phyloP scores from a whole-genome alignment of 2,888 invertebrate genomes.

The Antheraea yamamai region DNA sequence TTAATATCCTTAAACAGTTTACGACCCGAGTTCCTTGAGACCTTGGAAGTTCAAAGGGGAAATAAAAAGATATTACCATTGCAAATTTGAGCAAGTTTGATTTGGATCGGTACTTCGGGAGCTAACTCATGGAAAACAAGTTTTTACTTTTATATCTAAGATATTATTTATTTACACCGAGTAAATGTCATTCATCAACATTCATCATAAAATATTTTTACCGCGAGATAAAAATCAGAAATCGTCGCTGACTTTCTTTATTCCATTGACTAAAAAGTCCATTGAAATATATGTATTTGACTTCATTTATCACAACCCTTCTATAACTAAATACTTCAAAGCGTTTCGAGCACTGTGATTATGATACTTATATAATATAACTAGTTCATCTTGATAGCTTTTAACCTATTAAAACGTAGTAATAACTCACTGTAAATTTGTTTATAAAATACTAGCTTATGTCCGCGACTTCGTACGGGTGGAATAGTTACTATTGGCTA shows the following conservation, averaged over 20 bases:
- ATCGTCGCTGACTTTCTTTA: neutral
- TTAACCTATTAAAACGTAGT: neutral
- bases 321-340: neutral
- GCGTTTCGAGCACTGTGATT: neutral
- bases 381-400: neutral
- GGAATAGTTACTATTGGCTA: no score
- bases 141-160: slow-evolving; percentile 20
- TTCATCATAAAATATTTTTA: neutral
- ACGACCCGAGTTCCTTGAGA: slow-evolving; percentile 53
- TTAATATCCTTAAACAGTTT: slow-evolving; percentile 63
- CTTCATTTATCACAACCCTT: neutral
- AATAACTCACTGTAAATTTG: neutral
- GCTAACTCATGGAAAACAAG: slow-evolving; percentile 50
- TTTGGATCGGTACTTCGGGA: slow-evolving; percentile 61
- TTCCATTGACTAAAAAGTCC: no score
- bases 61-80: slow-evolving; percentile 71
- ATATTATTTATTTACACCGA: neutral
- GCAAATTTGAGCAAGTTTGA: slow-evolving; percentile 63
- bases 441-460: no score
- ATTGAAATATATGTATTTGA: neutral
- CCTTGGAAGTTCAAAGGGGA: slow-evolving; percentile 63
- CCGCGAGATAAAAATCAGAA: neutral
- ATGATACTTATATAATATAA: neutral
- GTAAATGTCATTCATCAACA: neutral
- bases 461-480: no score